A percentile compares a stretch with the other conserved stretches of the same genome.
phyloP scores from a whole-genome alignment of 1,140 invertebrate genomes.

The Laupala kohalensis region DNA sequence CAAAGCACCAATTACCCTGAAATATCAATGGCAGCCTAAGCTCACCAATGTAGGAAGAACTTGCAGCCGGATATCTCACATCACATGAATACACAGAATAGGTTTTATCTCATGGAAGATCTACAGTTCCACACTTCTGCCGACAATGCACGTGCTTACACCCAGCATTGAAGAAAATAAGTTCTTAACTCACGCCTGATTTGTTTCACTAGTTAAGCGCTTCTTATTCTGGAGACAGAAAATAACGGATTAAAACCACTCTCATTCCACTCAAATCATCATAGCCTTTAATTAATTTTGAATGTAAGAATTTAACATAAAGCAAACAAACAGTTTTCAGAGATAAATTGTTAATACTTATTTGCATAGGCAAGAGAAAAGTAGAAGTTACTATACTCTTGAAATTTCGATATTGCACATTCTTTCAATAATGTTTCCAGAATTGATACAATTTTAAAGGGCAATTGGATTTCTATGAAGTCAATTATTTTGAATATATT shows the following conservation, averaged over 20 bases:
- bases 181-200: slow-evolving; percentile 22
- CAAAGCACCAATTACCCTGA: not conserved
- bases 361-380: too few species aligned
- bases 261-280: too few species aligned
- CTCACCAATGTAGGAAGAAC: not conserved
- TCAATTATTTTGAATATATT: too few species aligned
- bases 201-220: slow-evolving; percentile 24
- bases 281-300: too few species aligned
- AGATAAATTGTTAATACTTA: too few species aligned
- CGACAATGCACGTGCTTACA: slow-evolving; percentile 22
- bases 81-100: not conserved
- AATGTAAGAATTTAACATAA: too few species aligned
- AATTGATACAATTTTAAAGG: too few species aligned
- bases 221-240: slow-evolving; percentile 28
- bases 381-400: too few species aligned
- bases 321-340: too few species aligned
- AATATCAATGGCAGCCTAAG: not conserved
- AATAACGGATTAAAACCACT: slow-evolving; percentile 7
- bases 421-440: too few species aligned
- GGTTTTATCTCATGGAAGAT: not conserved
- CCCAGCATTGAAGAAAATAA: slow-evolving; percentile 12
- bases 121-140: slow-evolving; percentile 11
- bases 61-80: not conserved
- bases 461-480: too few species aligned
- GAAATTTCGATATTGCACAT: too few species aligned